Evolutionary conservation across 2,797 vertebrate species (phyloP).

Genomic region (Nyctibius grandis): DNA sequence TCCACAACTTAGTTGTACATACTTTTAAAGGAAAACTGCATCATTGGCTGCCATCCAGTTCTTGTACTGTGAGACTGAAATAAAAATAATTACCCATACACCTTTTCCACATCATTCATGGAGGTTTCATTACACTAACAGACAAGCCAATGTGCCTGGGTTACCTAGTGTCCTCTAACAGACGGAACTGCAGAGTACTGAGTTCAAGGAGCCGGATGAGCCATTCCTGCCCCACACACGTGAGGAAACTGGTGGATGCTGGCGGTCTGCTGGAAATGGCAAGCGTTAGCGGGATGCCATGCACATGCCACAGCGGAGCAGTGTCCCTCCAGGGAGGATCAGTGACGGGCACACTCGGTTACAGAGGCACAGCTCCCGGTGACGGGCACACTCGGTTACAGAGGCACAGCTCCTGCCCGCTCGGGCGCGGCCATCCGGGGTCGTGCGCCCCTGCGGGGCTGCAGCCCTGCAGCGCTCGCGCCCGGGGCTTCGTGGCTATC

Average conservation of each 20-base stretch:
- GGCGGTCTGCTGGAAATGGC: neutral
- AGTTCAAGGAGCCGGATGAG: too few relatives aligned
- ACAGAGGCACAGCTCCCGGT: neutral
- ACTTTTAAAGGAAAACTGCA: neutral
- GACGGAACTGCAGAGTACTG: rapidly evolving
- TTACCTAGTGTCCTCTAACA: too few relatives aligned
- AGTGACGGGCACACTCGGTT: rapidly evolving
- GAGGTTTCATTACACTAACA: rapidly evolving
- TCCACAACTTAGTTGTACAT: neutral
- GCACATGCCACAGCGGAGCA: rapidly evolving
- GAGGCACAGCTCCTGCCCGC: too few relatives aligned
- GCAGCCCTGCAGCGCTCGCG: too few relatives aligned
- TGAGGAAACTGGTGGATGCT: neutral
- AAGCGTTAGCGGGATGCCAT: rapidly evolving
- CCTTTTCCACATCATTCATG: neutral
- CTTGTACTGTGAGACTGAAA: rapidly evolving
- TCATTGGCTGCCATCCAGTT: neutral
- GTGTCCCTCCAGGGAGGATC: neutral
- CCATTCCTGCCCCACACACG: neutral
- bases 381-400: rapidly evolving
- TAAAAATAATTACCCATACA: neutral
- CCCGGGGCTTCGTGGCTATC: too few relatives aligned
- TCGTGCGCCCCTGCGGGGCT: too few relatives aligned
- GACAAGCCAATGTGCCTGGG: too few relatives aligned
- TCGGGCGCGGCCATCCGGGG: too few relatives aligned